These are phyloP conservation scores for Dicerorhinus sumatrensis DNA, from an alignment of 2,113 vertebrate genomes.

Conservation along the genomic window DNA sequence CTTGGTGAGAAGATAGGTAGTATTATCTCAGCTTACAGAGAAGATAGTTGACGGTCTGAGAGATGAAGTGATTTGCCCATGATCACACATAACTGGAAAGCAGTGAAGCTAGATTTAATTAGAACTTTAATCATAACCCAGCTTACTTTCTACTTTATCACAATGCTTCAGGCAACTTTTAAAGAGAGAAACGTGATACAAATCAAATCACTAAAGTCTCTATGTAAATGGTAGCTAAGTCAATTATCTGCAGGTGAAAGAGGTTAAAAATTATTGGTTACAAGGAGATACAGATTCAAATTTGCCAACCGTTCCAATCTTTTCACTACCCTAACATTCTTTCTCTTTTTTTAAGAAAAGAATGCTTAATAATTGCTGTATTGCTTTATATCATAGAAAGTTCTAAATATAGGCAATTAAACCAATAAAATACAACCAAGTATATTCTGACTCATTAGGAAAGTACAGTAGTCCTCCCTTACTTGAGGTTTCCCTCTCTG, in stretches of 20 bases:
- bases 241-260: conserved; percentile 57
- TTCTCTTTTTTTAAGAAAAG: conserved; percentile 43
- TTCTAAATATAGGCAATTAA: conserved; percentile 51
- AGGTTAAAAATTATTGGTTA: conserved; percentile 35
- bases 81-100: background rate
- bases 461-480: background rate
- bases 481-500: too few species aligned
- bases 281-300: conserved; percentile 59
- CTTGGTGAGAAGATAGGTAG: background rate
- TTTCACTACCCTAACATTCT: conserved; percentile 31
- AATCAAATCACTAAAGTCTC: conserved; percentile 53
- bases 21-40: background rate
- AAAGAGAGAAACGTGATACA: conserved; percentile 46
- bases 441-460: conserved; percentile 35
- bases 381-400: conserved; percentile 38
- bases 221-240: conserved; percentile 47
- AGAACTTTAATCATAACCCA: conserved; percentile 42
- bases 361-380: conserved; percentile 10
- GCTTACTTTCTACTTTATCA: conserved; percentile 32
- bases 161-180: conserved; percentile 54
- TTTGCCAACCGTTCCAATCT: conserved; percentile 25
- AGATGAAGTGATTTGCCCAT: background rate
- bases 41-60: background rate
- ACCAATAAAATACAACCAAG: conserved; percentile 23
- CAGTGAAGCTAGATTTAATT: conserved; percentile 30